Evolutionary conservation across 2,888 invertebrate genomes (phyloP).

Genomic region (Pecten maximus): DNA sequence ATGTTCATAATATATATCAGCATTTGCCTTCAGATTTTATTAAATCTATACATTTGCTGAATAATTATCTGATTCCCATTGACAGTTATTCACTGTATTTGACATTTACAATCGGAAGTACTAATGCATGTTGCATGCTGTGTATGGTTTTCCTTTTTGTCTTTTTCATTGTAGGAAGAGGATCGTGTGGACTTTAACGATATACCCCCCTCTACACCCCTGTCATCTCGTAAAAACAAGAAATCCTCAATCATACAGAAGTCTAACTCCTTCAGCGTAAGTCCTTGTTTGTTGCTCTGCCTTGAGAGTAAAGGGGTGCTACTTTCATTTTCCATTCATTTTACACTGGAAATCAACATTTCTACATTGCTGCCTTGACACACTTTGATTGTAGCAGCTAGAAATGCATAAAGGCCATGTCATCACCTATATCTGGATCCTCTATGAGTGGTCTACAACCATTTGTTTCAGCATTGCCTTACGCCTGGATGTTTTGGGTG

Average conservation of each 20-base stretch:
- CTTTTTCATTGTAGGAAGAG: constrained; percentile 56
- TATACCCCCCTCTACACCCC: constrained; percentile 75
- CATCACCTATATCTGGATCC: neutral
- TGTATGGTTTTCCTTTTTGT: constrained; percentile 66
- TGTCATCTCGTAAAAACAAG: constrained; percentile 84
- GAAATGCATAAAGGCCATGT: neutral
- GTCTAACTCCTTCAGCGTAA: constrained; percentile 82
- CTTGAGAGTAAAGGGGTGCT: constrained; percentile 36
- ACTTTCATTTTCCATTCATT: constrained; percentile 29
- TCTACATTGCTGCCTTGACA: neutral
- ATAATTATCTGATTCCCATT: neutral
- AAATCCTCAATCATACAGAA: constrained; percentile 82
- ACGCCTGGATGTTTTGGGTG: neutral
- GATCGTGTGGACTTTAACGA: constrained; percentile 67
- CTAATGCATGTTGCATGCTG: constrained; percentile 67
- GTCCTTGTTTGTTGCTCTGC: constrained; percentile 58
- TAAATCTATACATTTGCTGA: neutral
- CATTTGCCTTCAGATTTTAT: too few relatives aligned
- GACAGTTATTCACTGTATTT: constrained; percentile 11
- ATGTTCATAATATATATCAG: too few relatives aligned
- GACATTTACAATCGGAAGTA: neutral
- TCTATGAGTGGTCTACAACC: neutral
- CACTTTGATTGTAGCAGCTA: neutral
- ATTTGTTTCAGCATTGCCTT: neutral
- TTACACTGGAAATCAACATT: neutral